Percentiles rank a stretch among this genome's conserved stretches.
These are phyloP conservation scores for Nebria brevicollis DNA, from an alignment of 2,888 invertebrate genomes.

Conservation along the genomic window DNA sequence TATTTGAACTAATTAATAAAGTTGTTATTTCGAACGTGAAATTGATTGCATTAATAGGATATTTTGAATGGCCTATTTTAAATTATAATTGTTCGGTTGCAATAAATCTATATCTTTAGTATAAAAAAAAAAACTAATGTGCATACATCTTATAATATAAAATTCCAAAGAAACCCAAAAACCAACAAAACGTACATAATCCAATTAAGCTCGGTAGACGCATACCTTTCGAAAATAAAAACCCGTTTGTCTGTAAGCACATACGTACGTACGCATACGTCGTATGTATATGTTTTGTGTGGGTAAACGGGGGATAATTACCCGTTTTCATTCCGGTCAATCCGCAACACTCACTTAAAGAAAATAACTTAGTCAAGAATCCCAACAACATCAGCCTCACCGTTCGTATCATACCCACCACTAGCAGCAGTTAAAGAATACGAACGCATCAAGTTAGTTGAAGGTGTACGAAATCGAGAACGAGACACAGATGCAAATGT, in stretches of 20 bases:
- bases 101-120: no score
- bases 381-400: background rate
- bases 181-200: background rate
- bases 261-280: background rate
- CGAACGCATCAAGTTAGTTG: slow-evolving; percentile 2
- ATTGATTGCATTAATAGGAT: no score
- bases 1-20: background rate
- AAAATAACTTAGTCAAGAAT: slow-evolving; percentile 11
- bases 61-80: no score
- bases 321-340: slow-evolving; percentile 28
- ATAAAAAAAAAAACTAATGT: no score
- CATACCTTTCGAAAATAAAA: background rate
- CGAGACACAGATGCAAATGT: background rate
- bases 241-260: background rate
- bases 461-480: slow-evolving; percentile 6
- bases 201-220: background rate
- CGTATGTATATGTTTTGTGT: background rate
- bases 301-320: slow-evolving; percentile 24
- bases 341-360: slow-evolving; percentile 32
- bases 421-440: background rate
- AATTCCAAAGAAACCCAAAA: background rate
- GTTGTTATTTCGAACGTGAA: no score
- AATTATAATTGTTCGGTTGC: no score
- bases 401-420: background rate
- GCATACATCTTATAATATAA: background rate